Base-by-base conservation (phyloP, 30 jellyfish, hydroid and myxozoan genomes). In the Cassiopea xamachana region DNA sequence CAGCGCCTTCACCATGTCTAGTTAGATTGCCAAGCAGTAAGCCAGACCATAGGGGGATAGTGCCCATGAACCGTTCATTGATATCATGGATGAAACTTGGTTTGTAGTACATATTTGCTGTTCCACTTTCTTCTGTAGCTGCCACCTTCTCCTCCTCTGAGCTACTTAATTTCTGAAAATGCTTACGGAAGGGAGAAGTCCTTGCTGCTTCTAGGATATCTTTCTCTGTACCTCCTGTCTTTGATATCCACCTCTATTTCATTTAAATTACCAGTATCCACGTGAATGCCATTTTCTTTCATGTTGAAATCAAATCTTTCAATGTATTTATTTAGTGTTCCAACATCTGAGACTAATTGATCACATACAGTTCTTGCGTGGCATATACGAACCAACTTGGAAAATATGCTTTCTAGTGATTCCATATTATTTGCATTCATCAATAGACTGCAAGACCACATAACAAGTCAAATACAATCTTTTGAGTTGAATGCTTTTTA, bases 41-140 rank as follows among this genome's bases (percentile, higher is more conserved):
- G 67, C 85, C 91, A 82, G 81, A 19, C 91, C 91, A 82, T 45
- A 82, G 61, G 39, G 91, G 84, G 1, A 69, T 80, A 27, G 91
- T 82, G 60, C 82, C 82, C 69, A 82, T 70, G 49, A 82, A 18
- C 10, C 69, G 82, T 73, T 82, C 44, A 47, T 19, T n/a, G 48
- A 82, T 48, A 3, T 72, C 81, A 5, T 1, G 17, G 59, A 72
- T 48, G 7, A 72, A 72, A 6, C 12, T 6, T 6, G 64, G 64
- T 55, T 55, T 55, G 7, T 55, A 55, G 64, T 55, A 55, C 10
- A 55, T 55, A 10, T 55, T 55, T 10, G 7, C 64, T 55, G 12
- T 0, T 55, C 10, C 12, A 6, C 64, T 55, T 10, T 10, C 12
- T 10, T 55, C 64, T 10, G 12, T 55, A 55, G 64, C 7, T 55